A percentile compares a stretch with the other conserved stretches of the same genome.
Evolutionary conservation across 2,888 invertebrate genomes (phyloP).

Genomic region (Phasia obesa): DNA sequence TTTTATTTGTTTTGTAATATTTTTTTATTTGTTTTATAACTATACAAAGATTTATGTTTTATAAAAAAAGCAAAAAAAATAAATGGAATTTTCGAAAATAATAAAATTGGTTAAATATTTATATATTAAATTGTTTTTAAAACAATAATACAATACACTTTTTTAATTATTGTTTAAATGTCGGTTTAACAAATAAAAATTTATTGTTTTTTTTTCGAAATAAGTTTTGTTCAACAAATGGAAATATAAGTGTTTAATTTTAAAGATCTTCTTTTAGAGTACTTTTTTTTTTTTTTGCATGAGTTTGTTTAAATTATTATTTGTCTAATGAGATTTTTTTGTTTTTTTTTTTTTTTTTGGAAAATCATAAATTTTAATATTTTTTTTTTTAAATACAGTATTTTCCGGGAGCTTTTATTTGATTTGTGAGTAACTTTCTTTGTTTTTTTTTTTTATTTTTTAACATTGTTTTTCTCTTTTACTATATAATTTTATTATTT

Average conservation of each 20-base stretch:
- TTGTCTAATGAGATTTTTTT: conserved; percentile 67
- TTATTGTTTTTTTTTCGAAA: conserved; percentile 13
- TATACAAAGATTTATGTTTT: conserved; percentile 60
- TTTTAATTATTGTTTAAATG: conserved; percentile 47
- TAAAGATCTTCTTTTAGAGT: conserved; percentile 58
- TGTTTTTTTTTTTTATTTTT: conserved; percentile 27
- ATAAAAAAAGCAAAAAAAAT: conserved; percentile 54
- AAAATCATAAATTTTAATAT: conserved; percentile 41
- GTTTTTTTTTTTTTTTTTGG: conserved; percentile 40
- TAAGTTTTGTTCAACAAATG: conserved; percentile 66
- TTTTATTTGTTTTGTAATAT: conserved; percentile 65
- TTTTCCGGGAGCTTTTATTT: conserved; percentile 14
- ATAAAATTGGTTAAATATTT: conserved; percentile 60
- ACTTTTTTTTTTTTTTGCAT: conserved; percentile 25
- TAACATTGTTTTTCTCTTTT: conserved; percentile 54
- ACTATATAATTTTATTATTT: conserved; percentile 47
- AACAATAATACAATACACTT: conserved; percentile 64
- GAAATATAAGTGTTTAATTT: conserved; percentile 52
- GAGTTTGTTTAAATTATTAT: conserved; percentile 60
- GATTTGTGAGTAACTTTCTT: conserved; percentile 65
- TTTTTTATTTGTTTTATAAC: conserved; percentile 76
- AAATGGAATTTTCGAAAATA: conserved; percentile 54
- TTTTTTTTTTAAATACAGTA: conserved; percentile 40
- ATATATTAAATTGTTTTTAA: conserved; percentile 48
- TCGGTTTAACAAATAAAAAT: conserved; percentile 66